Evolutionary conservation across 2,113 vertebrate species (phyloP).

Genomic region (Haemorhous mexicanus): DNA sequence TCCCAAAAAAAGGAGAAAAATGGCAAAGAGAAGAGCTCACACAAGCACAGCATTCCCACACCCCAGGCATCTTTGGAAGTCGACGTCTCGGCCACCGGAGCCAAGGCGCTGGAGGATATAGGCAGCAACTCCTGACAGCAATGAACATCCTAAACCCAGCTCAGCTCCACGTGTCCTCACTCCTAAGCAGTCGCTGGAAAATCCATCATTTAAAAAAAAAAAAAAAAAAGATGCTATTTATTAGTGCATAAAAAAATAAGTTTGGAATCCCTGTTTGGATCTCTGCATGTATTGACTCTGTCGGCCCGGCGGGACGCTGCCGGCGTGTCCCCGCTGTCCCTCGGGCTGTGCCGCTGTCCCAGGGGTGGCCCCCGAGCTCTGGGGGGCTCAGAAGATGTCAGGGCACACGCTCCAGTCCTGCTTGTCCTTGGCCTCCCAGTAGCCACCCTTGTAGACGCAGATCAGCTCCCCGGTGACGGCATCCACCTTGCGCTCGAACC

Average conservation of each 20-base stretch:
- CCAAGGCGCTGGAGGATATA: not conserved
- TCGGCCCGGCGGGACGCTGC: not conserved
- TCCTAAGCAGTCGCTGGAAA: not conserved
- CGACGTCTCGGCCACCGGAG: not conserved
- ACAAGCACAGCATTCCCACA: not conserved
- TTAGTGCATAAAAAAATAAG: slow-evolving; percentile 69
- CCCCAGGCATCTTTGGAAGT: slow-evolving; percentile 43
- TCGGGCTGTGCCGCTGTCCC: accelerated
- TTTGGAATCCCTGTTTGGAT: slow-evolving; percentile 54
- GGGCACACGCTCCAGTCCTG: slow-evolving; percentile 91
- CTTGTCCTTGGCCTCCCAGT: slow-evolving; percentile 94
- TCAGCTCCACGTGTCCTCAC: not conserved
- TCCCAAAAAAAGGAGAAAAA: not conserved
- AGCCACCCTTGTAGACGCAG: slow-evolving; percentile 92
- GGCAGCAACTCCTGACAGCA: slow-evolving; percentile 20
- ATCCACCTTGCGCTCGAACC: slow-evolving; percentile 92
- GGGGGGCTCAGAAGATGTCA: slow-evolving; percentile 87
- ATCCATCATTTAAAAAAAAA: not conserved
- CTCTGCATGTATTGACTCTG: not conserved
- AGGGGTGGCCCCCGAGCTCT: accelerated
- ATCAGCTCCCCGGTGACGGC: slow-evolving; percentile 84
- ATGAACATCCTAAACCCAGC: not conserved
- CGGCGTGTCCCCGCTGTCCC: not conserved
- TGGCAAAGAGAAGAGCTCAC: not conserved
- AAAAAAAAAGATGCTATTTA: slow-evolving; percentile 10